Base-by-base conservation (phyloP, 2,888 invertebrate genomes). In the Nomada fabriciana region DNA sequence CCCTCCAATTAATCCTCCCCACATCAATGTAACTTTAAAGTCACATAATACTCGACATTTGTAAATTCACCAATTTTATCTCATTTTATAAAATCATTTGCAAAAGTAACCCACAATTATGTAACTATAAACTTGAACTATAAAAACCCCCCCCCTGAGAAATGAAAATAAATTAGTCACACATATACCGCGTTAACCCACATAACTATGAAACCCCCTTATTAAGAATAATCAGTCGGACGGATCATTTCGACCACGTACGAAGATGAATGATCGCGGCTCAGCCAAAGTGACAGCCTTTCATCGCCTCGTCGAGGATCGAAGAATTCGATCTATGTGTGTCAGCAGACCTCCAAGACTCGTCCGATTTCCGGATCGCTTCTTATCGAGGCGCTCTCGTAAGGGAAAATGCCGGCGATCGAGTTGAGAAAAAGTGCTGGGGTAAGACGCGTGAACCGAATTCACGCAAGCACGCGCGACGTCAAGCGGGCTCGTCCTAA, bases 401-500 rank as follows among this genome's bases (percentile, higher is more conserved):
- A n/a, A 52, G 3, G 25, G 20, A 42, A 13, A 55, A 23, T 9
- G 25, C 25, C n/a, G 23, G 23, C n/a, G 11, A 25, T 23, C 15
- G 15, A n/a, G 36, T 13, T 2, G 59, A 25, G 52, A 50, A 80
- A 76, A 80, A 67, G n/a, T 2, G 20, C 23, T n/a, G 25, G 47
- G 11, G 36, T 5, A 23, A 57, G 36, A 10, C 13, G 23, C n/a
- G 55, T 52, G 25, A 53, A 63, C 20, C 55, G 65, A 79, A 63
- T 73, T 80, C 57, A 18, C 25, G 64, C 69, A 20, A 70, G 61
- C 47, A 60, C 52, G 18, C 18, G 29, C 55, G 64, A 57, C 36
- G 36, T 76, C 72, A 57, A 69, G 36, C 65, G 57, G 73, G 73
- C 36, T 47, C 78, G 87, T 79, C 85, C 82, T 69, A 89, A 88